Conservation (phyloP, 53 echinoderm and acorn worm species). For the Holothuria leucospilota region DNA sequence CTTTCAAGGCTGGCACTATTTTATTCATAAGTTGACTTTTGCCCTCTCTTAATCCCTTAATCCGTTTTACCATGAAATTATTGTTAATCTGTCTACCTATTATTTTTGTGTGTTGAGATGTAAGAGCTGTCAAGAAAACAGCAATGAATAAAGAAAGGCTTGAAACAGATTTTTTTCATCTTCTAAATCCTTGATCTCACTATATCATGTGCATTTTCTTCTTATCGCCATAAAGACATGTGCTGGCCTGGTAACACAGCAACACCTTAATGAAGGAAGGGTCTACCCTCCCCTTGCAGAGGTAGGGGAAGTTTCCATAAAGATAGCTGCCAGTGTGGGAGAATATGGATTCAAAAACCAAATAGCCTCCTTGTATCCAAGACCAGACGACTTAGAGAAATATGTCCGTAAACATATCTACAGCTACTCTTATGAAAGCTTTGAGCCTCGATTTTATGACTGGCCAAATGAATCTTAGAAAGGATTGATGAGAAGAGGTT, state of each 20-base stretch:
- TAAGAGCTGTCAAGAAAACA: no score
- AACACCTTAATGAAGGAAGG: conserved; percentile 83
- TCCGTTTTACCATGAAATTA: no score
- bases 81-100: no score
- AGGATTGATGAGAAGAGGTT: no score
- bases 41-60: no score
- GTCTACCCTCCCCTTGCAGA: conserved; percentile 93
- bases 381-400: conserved; percentile 76
- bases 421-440: conserved; percentile 78
- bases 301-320: conserved; percentile 86
- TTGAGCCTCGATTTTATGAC: conserved; percentile 83
- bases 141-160: no score
- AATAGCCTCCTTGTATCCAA: conserved; percentile 77
- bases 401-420: conserved; percentile 85
- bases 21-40: no score
- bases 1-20: no score
- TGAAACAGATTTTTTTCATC: no score
- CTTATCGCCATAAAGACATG: conserved; percentile 14
- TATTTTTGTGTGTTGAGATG: no score
- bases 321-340: conserved; percentile 76
- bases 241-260: conserved; percentile 82
- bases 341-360: conserved; percentile 80
- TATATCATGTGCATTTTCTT: no score
- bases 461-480: conserved; percentile 65
- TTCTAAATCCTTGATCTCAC: no score